Conservation (phyloP, 2,113 vertebrate genomes). For the Prionailurus viverrinus region DNA sequence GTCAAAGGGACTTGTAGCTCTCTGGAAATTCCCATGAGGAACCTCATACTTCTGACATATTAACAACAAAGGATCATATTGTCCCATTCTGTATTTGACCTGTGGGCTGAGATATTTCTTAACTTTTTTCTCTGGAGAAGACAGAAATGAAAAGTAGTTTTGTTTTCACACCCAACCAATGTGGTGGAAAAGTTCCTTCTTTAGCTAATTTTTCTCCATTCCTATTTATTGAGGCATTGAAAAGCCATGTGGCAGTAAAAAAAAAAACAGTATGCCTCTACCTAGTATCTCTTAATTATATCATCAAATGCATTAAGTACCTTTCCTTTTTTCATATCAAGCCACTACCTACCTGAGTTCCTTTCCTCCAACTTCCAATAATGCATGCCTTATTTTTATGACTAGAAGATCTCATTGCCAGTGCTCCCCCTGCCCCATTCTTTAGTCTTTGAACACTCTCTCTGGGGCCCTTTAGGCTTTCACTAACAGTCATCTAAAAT, state of each 20-base stretch:
- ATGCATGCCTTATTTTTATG: neutral
- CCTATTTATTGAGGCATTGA: slow-evolving; percentile 9
- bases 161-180: neutral
- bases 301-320: neutral
- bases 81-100: neutral
- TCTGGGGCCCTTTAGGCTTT: neutral
- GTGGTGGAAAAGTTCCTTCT: neutral
- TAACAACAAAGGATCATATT: neutral
- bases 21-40: neutral
- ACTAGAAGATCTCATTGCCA: neutral
- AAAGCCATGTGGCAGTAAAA: neutral
- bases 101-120: neutral
- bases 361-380: neutral
- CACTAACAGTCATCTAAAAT: neutral
- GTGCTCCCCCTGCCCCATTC: neutral
- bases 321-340: neutral
- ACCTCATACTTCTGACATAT: neutral
- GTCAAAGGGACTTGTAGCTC: neutral
- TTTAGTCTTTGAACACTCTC: neutral
- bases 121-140: slow-evolving; percentile 23
- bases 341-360: neutral
- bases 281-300: neutral
- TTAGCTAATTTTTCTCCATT: neutral
- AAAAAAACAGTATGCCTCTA: neutral
- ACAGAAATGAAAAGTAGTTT: neutral